Evolutionary conservation across 2,113 vertebrate genomes (phyloP), one percentile per base, ranked within the genome.

Genomic region (Butorides virescens): DNA sequence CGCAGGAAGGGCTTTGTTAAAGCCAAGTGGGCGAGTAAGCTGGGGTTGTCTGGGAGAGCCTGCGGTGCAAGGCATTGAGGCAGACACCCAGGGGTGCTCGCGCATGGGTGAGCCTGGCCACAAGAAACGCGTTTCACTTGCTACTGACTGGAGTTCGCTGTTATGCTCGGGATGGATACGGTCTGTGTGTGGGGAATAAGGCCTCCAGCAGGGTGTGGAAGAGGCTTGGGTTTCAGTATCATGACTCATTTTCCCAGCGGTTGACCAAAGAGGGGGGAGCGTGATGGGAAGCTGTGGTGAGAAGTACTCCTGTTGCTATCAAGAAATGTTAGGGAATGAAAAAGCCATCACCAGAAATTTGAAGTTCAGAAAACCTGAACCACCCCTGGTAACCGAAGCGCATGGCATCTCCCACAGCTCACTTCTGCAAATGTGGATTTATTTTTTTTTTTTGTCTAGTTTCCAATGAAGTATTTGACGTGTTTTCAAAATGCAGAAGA

Each of bases 311-410:
- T 0, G 1, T 91, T 79, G 10, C 37, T 63, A 11, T 67, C 55
- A 86, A 80, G 42, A 94, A 90, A 70, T 46, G 53, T 13, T 16
- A 13, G 11, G 29, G 34, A 47, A 27, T 46, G 42, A 49, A 91
- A 86, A 92, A 61, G 19, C 1, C 18, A 26, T 63, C 36, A 30
- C 5, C 30, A 66, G n/a, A 76, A 53, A 25, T 53, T 6, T 72
- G 62, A 78, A 82, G 39, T 61, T 94, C 42, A 80, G 58, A 80
- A 90, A 88, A 27, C 11, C 9, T 62, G n/a, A 71, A 42, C 27
- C 6, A 47, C 2, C 1, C 5, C 15, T 2, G 0, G 8, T 49
- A 49, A 32, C 15, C 1, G 6, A 73, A 72, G 21, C 3, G 0
- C 5, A 3, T 36, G 34, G 17, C 19, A 23, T 59, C 63, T 86